Evolutionary conservation across 1,140 invertebrate genomes (phyloP), one percentile per base, ranked within the genome.

Genomic region (Lasioglossum albipes): DNA sequence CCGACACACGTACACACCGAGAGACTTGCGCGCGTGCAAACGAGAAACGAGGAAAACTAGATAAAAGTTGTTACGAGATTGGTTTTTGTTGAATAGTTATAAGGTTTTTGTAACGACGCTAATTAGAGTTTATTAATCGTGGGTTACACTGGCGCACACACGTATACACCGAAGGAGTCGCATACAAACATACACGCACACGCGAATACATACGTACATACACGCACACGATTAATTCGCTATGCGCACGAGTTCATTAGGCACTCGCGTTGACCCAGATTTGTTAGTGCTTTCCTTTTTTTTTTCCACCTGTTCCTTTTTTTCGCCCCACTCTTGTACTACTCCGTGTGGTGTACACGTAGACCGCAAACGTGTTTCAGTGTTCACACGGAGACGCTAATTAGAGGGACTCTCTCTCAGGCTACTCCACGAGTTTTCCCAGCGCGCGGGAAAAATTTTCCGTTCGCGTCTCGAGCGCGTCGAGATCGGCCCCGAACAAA

Each of bases 61-160:
- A 54, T 18, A 70, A 75, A 68, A 90, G 79, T 90, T 92, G 88
- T 92, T 91, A 90, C 77, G 78, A 90, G 85, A 88, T 90, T 89
- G 87, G 77, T 90, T 92, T 92, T 90, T 90, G 90, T 92, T 91
- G 84, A 92, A 91, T 92, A 92, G 89, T 92, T 92, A 86, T 91
- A 92, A 92, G 90, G 82, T 90, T 92, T 91, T 92, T 91, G 87
- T 91, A 91, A 91, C 76, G 83, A 89, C 36, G 88, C 86, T 89
- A 88, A 86, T 88, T 90, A 89, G 84, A 83, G 87, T 59, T 87
- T 89, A 88, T 89, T 88, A 87, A 80, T 78, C 49, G 31, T 41
- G 27, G 62, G 67, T 75, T 75, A 81, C 69, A 59, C 57, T 68
- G 75, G n/a, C 61, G 18, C 20, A 57, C 52, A 57, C 57, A 57